phyloP scores from a whole-genome alignment of 2,113 vertebrate species.

The Budorcas taxicolor region DNA sequence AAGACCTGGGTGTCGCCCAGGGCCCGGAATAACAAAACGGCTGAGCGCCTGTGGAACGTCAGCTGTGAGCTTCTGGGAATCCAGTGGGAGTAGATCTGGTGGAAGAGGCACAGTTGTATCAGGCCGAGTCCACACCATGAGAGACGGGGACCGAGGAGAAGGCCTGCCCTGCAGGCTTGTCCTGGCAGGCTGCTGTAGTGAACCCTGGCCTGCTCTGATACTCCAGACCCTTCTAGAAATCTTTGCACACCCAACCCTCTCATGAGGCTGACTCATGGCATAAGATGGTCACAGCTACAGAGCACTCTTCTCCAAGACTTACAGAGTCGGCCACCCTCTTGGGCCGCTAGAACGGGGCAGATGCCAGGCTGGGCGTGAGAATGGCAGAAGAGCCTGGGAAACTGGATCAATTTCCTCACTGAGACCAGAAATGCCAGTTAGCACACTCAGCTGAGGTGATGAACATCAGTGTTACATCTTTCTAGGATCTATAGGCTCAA shows the following conservation, averaged over 20 bases:
- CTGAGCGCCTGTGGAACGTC: constrained; percentile 87
- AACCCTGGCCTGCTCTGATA: neutral
- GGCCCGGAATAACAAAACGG: constrained; percentile 87
- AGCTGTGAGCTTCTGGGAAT: constrained; percentile 94
- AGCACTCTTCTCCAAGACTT: neutral
- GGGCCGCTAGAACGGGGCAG: neutral
- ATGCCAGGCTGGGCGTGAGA: neutral
- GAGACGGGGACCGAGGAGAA: neutral
- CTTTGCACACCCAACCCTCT: neutral
- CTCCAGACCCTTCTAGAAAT: neutral
- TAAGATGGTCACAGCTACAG: neutral
- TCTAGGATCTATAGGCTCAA: neutral
- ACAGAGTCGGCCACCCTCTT: neutral
- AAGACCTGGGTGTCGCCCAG: constrained; percentile 87
- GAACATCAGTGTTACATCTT: neutral
- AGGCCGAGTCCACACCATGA: neutral
- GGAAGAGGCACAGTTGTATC: neutral
- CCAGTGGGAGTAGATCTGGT: constrained; percentile 82
- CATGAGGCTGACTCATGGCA: neutral
- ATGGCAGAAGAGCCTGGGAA: neutral
- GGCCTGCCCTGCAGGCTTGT: neutral
- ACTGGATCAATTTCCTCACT: neutral
- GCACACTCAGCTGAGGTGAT: neutral
- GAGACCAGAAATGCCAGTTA: neutral
- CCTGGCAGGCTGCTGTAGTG: neutral